Evolutionary conservation across 2,797 vertebrate species (phyloP).

Genomic region (Gallirallus australis): DNA sequence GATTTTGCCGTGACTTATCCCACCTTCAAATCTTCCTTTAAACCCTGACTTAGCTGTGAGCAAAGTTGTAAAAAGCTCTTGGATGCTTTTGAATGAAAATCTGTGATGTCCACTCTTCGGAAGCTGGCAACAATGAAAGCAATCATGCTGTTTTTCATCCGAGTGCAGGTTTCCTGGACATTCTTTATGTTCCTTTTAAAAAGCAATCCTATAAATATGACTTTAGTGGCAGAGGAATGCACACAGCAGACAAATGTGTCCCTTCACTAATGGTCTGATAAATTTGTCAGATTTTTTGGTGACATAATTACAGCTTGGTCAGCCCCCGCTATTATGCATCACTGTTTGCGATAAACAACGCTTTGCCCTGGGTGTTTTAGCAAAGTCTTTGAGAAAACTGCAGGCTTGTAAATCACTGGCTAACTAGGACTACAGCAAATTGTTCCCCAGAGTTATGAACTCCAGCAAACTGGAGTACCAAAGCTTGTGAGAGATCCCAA

Average conservation of each 20-base stretch:
- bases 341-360: slow-evolving; percentile 29
- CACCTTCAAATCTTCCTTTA: slow-evolving; percentile 24
- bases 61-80: slow-evolving; percentile 18
- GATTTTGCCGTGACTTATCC: background rate
- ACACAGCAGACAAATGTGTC: slow-evolving; percentile 33
- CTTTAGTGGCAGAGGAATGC: slow-evolving; percentile 46
- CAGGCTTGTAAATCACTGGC: slow-evolving; percentile 42
- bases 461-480: background rate
- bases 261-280: slow-evolving; percentile 37
- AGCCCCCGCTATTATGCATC: slow-evolving; percentile 44
- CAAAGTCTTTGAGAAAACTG: slow-evolving; percentile 40
- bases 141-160: slow-evolving; percentile 35
- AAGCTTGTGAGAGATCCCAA: background rate
- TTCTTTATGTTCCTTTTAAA: slow-evolving; percentile 58
- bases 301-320: slow-evolving; percentile 53
- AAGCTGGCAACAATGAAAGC: slow-evolving; percentile 52
- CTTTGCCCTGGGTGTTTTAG: slow-evolving; percentile 45
- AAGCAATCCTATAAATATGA: slow-evolving; percentile 66
- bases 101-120: slow-evolving; percentile 21
- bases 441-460: background rate
- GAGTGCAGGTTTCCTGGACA: slow-evolving; percentile 1
- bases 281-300: slow-evolving; percentile 40
- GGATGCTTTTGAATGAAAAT: slow-evolving; percentile 51
- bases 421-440: background rate
- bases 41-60: background rate